phyloP scores from a whole-genome alignment of 2,888 invertebrate genomes.

The Oscheius sp. region DNA sequence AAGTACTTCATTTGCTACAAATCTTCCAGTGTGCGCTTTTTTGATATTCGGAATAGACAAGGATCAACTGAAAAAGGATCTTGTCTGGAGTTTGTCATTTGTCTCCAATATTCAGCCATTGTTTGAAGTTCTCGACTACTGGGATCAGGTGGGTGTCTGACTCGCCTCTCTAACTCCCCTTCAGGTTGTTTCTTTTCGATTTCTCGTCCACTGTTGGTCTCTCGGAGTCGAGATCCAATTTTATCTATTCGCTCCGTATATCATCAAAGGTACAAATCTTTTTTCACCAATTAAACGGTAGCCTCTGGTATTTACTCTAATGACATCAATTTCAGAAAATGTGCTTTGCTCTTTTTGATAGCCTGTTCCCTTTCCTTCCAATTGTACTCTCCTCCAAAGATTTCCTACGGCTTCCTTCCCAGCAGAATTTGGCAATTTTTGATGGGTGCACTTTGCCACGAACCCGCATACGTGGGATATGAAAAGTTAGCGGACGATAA shows the following conservation, averaged over 20 bases:
- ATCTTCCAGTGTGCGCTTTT: conserved; percentile 1
- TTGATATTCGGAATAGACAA: conserved; percentile 1
- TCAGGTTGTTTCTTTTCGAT: conserved; percentile 20
- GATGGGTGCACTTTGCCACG: neutral
- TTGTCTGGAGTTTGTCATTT: conserved; percentile 31
- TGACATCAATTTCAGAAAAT: neutral
- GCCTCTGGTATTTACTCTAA: too few species aligned
- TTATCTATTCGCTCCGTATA: conserved; percentile 27
- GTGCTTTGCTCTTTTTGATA: neutral
- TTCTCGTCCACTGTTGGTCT: conserved; percentile 34
- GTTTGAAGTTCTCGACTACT: conserved; percentile 14
- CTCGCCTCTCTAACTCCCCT: neutral
- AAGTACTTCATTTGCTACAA: too few species aligned
- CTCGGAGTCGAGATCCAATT: conserved; percentile 34
- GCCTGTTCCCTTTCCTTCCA: neutral
- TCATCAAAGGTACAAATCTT: conserved; percentile 3
- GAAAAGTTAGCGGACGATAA: too few species aligned
- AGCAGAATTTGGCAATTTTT: conserved; percentile 26
- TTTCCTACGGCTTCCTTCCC: conserved; percentile 16
- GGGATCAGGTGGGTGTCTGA: conserved; percentile 27
- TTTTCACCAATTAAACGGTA: neutral
- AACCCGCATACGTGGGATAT: neutral
- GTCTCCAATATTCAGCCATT: conserved; percentile 28
- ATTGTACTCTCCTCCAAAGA: neutral
- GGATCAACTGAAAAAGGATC: conserved; percentile 8